Evolutionary conservation across 2,113 vertebrate species (phyloP), one percentile per base, ranked within the genome.

Genomic region (Cranoglanis bouderius): DNA sequence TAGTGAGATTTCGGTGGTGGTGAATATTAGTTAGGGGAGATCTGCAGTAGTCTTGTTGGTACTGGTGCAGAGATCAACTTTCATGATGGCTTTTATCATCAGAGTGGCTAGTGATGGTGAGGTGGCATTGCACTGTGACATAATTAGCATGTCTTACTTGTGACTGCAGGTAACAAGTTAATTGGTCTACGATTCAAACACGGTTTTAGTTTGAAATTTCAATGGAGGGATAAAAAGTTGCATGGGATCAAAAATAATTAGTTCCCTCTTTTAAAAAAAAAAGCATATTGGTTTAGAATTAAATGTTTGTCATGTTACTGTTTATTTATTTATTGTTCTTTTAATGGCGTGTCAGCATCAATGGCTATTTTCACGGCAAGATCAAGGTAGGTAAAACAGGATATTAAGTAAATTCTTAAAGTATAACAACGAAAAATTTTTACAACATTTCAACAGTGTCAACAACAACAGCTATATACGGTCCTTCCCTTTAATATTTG

Each of bases 101-200:
- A 91, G 92, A 95, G 92, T 91, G 89, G 91, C 93, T 94, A 93
- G 90, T 92, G 88, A 91, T 91, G 90, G 92, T 91, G 92, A 92
- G 93, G 93, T 81, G 87, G 84, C 57, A 55, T 46, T 55, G 83
- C 81, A 55, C 92, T 93, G 92, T 93, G 92, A 93, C 94, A 93
- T 96, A 95, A 96, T 96, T 96, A 96, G 94, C 93, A 94, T 94
- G 92, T 75, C 75, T 92, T 91, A 87, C 90, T 82, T 88, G 93
- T 96, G 94, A 95, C 95, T 95, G 94, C 91, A 91, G 94, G 95
- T 94, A 95, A 95, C 93, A 92, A 95, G 94, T 95, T 95, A 96
- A 96, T 95, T 95, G 96, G 93, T 93, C 93, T 94, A 92, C 94
- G 94, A 95, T 95, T 95, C 95, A 94, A 95, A 95, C 95, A 92